Evolutionary conservation across 2,888 invertebrate species (phyloP), one percentile per base, ranked within the genome.

Genomic region (Eilema depressum): DNA sequence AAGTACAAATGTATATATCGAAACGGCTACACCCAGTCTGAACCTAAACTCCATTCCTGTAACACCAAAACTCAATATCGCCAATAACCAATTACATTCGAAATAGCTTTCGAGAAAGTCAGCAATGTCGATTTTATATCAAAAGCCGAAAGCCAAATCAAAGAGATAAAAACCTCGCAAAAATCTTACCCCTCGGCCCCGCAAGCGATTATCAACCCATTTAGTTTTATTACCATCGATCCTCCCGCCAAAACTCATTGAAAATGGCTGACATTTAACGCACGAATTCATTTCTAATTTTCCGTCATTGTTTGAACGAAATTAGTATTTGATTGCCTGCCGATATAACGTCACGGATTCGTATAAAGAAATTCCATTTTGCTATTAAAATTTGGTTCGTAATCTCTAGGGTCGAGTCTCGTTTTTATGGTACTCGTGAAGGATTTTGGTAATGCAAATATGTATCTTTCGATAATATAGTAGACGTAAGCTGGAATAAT

Each of bases 241-340:
- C 83, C 53, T 86, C 75, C 61, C 65, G 71, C 73, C 69, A 71
- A 81, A 83, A 83, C 82, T 81, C 77, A 79, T 82, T 80, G 78
- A 82, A 84, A 86, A 84, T 83, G 80, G 82, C 75, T 81, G 86
- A 85, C 86, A 88, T 89, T 93, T 88, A 83, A 89, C 91, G 93
- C 91, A 89, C 88, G 89, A 89, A 82, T 88, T 86, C 88, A 86
- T 91, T 92, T 92, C 91, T 90, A 92, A 93, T 93, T 92, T 90
- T 88, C 90, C 85, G 83, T 88, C 89, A 90, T 90, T 92, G 90
- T 92, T 91, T 88, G 85, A 85, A 83, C 81, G 86, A 89, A 91
- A 91, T 91, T 90, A 89, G 89, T 89, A 89, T 91, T 91, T 93
- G 91, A 92, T 92, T 89, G 89, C 87, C 86, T 85, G 84, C 75